Conservation (phyloP, 2,888 invertebrate genomes). For the Latheticus oryzae region DNA sequence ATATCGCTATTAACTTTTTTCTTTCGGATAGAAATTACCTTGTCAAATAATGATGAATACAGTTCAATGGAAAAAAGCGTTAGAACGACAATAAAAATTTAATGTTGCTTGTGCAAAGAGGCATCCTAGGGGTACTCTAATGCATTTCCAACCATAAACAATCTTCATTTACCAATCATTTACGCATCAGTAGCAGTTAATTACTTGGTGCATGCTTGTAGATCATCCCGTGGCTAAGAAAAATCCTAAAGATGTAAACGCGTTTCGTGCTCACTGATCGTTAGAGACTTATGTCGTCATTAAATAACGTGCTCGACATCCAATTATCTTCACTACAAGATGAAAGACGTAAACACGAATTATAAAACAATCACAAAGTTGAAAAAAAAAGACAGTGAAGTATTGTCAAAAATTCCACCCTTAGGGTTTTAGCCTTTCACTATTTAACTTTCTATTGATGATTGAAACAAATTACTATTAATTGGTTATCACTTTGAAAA, state of each 20-base stretch:
- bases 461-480: conserved; percentile 3
- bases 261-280: conserved; percentile 55
- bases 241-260: conserved; percentile 39
- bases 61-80: too few relatives aligned
- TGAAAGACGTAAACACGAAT: conserved; percentile 51
- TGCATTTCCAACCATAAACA: conserved; percentile 45
- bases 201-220: conserved; percentile 46
- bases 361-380: conserved; percentile 54
- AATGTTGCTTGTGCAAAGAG: too few relatives aligned
- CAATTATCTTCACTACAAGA: conserved; percentile 55
- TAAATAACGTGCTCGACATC: conserved; percentile 54
- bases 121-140: conserved; percentile 7
- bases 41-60: conserved; percentile 41
- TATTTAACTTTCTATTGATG: too few relatives aligned
- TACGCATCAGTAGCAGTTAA: conserved; percentile 58
- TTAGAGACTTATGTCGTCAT: conserved; percentile 55
- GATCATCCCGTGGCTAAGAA: conserved; percentile 38
- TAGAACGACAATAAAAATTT: too few relatives aligned
- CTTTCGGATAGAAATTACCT: conserved; percentile 33
- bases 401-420: conserved; percentile 3
- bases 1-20: conserved; percentile 35
- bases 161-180: conserved; percentile 56
- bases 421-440: neutral
- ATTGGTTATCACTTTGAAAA: neutral
- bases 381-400: conserved; percentile 25